phyloP scores from a whole-genome alignment of 2,888 invertebrate genomes.

The Carcina quercana region DNA sequence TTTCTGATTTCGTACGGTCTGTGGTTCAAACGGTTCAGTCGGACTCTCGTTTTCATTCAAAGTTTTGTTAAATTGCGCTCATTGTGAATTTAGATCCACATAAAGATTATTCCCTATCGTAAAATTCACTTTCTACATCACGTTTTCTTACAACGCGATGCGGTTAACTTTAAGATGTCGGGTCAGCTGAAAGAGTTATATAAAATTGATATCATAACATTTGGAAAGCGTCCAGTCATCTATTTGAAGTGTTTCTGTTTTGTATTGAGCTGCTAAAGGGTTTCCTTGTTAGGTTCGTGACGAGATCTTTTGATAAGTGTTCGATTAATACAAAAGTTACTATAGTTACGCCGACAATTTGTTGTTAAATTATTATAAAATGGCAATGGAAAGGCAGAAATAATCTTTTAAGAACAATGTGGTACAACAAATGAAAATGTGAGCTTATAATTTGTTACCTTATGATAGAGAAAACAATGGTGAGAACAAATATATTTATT shows the following conservation, averaged over 20 bases:
- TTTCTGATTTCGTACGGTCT: conserved; percentile 22
- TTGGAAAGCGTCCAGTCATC: conserved; percentile 38
- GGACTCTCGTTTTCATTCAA: conserved; percentile 50
- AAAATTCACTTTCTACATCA: conserved; percentile 49
- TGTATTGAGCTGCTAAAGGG: conserved; percentile 22
- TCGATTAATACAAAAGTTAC: conserved; percentile 25
- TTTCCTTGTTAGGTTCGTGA: conserved; percentile 58
- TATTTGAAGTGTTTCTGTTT: conserved; percentile 39
- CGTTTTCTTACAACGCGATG: conserved; percentile 28
- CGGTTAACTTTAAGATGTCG: conserved; percentile 8
- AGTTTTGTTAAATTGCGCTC: conserved; percentile 36
- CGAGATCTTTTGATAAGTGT: conserved; percentile 47
- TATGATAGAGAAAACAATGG: no score
- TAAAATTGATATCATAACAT: conserved; percentile 29
- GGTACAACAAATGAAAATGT: no score
- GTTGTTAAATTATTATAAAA: no score
- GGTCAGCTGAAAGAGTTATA: conserved; percentile 20
- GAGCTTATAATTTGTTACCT: no score
- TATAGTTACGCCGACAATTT: conserved; percentile 40
- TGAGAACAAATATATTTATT: no score
- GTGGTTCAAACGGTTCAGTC: conserved; percentile 27
- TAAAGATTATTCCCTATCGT: conserved; percentile 26
- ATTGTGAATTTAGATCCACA: conserved; percentile 32
- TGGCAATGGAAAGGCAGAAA: no score
- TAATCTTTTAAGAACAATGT: no score